These are phyloP conservation scores for Chrysolina americana DNA, from an alignment of 2,888 invertebrate species.

Conservation along the genomic window DNA sequence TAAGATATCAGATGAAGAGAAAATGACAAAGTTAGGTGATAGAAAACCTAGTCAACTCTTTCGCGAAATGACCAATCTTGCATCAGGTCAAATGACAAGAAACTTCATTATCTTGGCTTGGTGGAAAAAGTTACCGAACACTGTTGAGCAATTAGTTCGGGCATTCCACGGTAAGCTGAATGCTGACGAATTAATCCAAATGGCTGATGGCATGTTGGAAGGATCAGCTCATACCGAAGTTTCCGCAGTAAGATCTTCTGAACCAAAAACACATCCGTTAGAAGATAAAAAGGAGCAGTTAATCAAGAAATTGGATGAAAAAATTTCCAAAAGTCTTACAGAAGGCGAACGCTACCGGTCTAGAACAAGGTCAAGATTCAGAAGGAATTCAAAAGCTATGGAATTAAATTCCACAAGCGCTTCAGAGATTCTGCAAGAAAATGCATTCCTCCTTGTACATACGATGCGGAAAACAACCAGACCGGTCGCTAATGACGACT, in stretches of 20 bases:
- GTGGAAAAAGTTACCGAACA: conserved; percentile 8
- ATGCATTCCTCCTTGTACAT: not conserved
- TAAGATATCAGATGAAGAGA: not conserved
- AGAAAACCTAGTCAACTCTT: not conserved
- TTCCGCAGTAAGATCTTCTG: too few relatives aligned
- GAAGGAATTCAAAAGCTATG: not conserved
- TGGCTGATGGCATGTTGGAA: conserved; percentile 12
- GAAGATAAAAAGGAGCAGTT: too few relatives aligned
- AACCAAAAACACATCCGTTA: not conserved
- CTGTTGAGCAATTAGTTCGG: not conserved
- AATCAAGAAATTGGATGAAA: not conserved
- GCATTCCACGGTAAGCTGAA: not conserved
- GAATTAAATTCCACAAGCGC: not conserved
- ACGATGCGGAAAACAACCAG: not conserved
- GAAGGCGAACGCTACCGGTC: too few relatives aligned
- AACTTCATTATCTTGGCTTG: not conserved
- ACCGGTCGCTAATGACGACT: not conserved
- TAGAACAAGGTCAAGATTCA: too few relatives aligned
- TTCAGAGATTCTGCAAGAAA: not conserved
- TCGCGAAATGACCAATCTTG: not conserved
- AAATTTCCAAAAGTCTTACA: not conserved
- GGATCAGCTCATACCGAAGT: not conserved
- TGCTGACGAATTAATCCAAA: not conserved
- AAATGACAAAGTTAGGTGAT: not conserved
- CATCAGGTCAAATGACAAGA: not conserved